Base-by-base conservation (phyloP, 2,888 invertebrate genomes). In the Hymenopus coronatus region DNA sequence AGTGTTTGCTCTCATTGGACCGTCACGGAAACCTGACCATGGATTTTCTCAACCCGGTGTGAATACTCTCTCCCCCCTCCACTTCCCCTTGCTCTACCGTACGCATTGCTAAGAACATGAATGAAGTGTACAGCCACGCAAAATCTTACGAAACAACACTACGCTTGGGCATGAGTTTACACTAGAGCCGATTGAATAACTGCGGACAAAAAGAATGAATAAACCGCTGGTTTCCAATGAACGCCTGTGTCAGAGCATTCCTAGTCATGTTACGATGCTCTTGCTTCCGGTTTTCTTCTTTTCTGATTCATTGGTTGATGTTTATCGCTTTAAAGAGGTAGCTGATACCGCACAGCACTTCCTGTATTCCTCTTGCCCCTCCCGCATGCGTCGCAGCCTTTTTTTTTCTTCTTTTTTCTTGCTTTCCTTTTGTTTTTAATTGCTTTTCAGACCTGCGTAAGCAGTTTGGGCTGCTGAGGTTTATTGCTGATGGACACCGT, bases 61-160 rank as follows among this genome's bases (percentile, higher is more conserved):
- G 87, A 82, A 82, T 33, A 27, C 40, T 30, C 87, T 87, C 82
- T 12, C 82, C 28, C 85, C 28, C 46, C 46, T 46, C 30, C 28
- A 30, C 84, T 30, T 46, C 85, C 46, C 46, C 81, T 82, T 40
- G 14, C 87, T 85, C 85, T 54, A 28, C 33, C 87, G 25, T 33
- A 30, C n/a, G 82, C 70, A 14, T 28, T 46, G 25, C 20, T 25
- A 14, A 7, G 12, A 82, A 14, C 12, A 87, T 87, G 87, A 87
- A 87, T 87, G 87, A 87, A 87, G 14, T 82, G 87, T 87, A 87
- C 87, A 82, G 82, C n/a, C 82, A 82, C n/a, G 54, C 87, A 70
- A 82, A 87, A 87, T 30, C 25, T 87, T 82, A 82, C n/a, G 87
- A 87, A 30, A 28, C 87, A 82, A 20, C 28, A 28, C 54, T 70